phyloP scores from a whole-genome alignment of 2,113 vertebrate species.

The Orientallactaga bullata region DNA sequence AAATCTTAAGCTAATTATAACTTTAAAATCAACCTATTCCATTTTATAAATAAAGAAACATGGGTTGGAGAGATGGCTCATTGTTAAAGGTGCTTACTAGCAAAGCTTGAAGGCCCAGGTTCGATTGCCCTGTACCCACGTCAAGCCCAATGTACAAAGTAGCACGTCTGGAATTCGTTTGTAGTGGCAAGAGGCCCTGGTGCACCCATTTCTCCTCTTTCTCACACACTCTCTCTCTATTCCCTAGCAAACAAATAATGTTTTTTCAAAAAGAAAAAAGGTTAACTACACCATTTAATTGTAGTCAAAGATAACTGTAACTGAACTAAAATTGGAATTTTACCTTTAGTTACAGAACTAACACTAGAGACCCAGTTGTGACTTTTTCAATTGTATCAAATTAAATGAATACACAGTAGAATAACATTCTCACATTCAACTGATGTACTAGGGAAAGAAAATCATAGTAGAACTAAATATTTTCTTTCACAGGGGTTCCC shows the following conservation, averaged over 20 bases:
- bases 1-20: not conserved
- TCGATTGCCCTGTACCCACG: too few species aligned
- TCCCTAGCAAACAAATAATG: too few species aligned
- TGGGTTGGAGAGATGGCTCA: too few species aligned
- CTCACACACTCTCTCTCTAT: too few species aligned
- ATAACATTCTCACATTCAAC: constrained; percentile 9
- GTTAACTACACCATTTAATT: not conserved
- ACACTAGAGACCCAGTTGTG: not conserved
- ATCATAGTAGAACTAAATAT: constrained; percentile 5
- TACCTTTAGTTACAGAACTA: not conserved
- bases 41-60: constrained; percentile 32
- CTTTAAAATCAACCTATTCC: not conserved
- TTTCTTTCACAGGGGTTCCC: not conserved
- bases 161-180: too few species aligned
- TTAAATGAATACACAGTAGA: not conserved
- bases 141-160: too few species aligned
- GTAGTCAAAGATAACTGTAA: not conserved
- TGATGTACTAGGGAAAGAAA: not conserved
- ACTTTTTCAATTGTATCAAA: constrained; percentile 16
- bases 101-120: too few species aligned
- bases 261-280: too few species aligned
- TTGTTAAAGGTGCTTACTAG: too few species aligned
- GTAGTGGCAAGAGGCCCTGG: too few species aligned
- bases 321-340: constrained; percentile 23
- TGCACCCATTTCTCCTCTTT: too few species aligned